Conservation (phyloP, 1,140 invertebrate genomes). For the Euura saliciscinereae region DNA sequence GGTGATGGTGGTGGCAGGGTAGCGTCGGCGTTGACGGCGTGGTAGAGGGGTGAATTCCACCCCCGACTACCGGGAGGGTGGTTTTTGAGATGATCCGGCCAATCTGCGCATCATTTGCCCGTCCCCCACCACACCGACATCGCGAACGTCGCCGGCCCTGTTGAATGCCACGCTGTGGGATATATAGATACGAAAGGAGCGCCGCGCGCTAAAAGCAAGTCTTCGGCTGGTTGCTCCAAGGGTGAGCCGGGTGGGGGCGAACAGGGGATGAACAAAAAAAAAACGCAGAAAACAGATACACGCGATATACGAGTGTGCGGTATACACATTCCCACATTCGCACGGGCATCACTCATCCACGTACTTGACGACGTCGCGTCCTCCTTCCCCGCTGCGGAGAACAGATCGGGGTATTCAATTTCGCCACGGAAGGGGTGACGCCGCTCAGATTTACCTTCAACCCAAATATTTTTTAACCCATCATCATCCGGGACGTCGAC, state of each 20-base stretch:
- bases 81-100: conserved; percentile 41
- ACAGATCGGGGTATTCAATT: conserved; percentile 2
- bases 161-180: conserved; percentile 52
- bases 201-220: conserved; percentile 23
- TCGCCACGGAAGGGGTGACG: neutral
- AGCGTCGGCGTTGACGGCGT: conserved; percentile 36
- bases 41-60: conserved; percentile 49
- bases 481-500: neutral
- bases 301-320: neutral
- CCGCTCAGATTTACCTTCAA: neutral
- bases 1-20: conserved; percentile 37
- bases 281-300: conserved; percentile 25
- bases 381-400: neutral
- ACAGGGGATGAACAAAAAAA: conserved; percentile 11
- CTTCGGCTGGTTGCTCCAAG: neutral
- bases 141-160: conserved; percentile 37
- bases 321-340: neutral
- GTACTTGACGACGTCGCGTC: neutral
- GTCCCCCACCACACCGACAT: conserved; percentile 13
- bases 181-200: conserved; percentile 34
- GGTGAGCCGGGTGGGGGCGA: conserved; percentile 2
- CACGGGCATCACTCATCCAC: neutral
- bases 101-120: conserved; percentile 12
- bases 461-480: neutral
- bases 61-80: conserved; percentile 43